Conservation (phyloP, 1,140 invertebrate genomes). For the Dendroctonus valens region DNA sequence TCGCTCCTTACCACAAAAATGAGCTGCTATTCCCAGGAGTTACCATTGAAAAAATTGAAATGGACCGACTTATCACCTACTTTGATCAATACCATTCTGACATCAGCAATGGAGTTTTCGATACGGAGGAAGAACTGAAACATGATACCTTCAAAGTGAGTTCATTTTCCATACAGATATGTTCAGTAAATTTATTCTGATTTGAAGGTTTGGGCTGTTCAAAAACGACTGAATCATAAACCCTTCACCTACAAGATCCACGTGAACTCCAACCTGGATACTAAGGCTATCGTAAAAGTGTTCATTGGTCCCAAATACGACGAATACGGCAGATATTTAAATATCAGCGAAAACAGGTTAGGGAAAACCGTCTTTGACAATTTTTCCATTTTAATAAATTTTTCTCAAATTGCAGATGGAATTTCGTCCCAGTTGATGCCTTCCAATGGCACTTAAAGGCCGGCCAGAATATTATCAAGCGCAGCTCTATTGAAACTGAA, state of each 20-base stretch:
- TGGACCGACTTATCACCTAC: conserved; percentile 67
- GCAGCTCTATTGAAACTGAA: conserved; percentile 65
- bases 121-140: conserved; percentile 41
- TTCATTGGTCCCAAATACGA: conserved; percentile 71
- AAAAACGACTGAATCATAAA: conserved; percentile 60
- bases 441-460: conserved; percentile 62
- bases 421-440: conserved; percentile 69
- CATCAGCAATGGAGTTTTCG: conserved; percentile 62
- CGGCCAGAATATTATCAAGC: conserved; percentile 66
- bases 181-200: not conserved
- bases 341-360: conserved; percentile 43
- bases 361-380: no score
- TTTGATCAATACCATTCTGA: conserved; percentile 69
- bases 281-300: conserved; percentile 59
- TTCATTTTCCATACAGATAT: not conserved
- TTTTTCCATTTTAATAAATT: no score
- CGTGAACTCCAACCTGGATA: conserved; percentile 57
- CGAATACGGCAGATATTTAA: conserved; percentile 52
- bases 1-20: conserved; percentile 60
- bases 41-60: conserved; percentile 60
- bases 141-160: conserved; percentile 32
- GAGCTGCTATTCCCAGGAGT: conserved; percentile 61
- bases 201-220: conserved; percentile 43
- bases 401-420: conserved; percentile 34
- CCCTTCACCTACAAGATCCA: conserved; percentile 63